A percentile compares a stretch with the other conserved stretches of the same genome.
phyloP scores from a whole-genome alignment of 2,113 vertebrate species.

The Sapajus apella region DNA sequence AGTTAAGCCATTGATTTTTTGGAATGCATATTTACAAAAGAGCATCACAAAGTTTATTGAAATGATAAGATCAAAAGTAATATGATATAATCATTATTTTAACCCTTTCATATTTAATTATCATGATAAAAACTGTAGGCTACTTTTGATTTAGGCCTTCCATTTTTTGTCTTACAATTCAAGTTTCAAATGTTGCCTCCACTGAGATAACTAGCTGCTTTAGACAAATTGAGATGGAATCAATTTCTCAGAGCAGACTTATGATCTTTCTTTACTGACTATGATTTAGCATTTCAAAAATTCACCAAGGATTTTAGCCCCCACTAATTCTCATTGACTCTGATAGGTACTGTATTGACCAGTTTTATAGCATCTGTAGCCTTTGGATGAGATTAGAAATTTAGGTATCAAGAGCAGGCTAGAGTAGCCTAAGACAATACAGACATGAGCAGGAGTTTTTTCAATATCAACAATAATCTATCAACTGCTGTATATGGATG shows the following conservation, averaged over 20 bases:
- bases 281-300: slow-evolving; percentile 45
- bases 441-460: not conserved
- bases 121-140: not conserved
- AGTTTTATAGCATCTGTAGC: not conserved
- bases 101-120: not conserved
- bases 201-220: slow-evolving; percentile 18
- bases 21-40: not conserved
- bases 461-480: not conserved
- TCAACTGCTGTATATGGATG: not conserved
- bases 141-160: not conserved
- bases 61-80: not conserved
- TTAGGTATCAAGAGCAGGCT: not conserved
- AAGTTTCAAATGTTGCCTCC: not conserved
- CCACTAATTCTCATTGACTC: not conserved
- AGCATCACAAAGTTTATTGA: not conserved
- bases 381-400: not conserved
- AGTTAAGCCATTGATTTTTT: not conserved
- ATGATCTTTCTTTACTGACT: not conserved
- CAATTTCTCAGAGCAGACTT: slow-evolving; percentile 17
- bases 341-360: slow-evolving; percentile 7
- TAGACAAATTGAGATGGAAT: slow-evolving; percentile 20
- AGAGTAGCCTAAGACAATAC: not conserved
- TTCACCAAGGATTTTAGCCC: not conserved
- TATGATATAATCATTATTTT: not conserved
- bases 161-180: not conserved